Base-by-base conservation (phyloP, 2,113 vertebrate genomes). In the Thermophis baileyi region DNA sequence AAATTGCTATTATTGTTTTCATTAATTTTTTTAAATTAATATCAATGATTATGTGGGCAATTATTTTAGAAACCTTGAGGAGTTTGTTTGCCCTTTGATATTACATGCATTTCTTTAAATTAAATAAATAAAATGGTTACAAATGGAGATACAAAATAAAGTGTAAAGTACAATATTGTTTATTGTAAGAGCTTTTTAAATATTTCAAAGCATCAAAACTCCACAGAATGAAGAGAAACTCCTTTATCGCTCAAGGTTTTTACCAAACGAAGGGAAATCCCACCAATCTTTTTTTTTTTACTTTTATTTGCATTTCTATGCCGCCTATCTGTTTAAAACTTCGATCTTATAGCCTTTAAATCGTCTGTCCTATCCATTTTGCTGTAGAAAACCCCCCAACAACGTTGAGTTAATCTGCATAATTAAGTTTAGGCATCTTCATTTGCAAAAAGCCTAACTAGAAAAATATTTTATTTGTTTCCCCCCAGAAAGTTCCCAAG, bases 401-500 rank as follows among this genome's bases (percentile, higher is more conserved):
- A n/a, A 69, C 3, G 7, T 63, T 87, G 27, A 5, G 14, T 35
- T 91, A 12, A 44, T 91, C 69, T 81, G 35, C 18, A 81, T 81
- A 44, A 40, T 81, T 81, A 44, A 44, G 35, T 40, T 44, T 81
- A 81, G 74, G 35, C 18, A 81, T 81, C 35, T 81, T 44, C 18
- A 35, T 22, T 44, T 81, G 0, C 6, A 12, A 10, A 24, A n/a
- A 69, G 91, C 47, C 94, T 96, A 92, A 97, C 95, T 96, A 91
- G 96, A 18, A 1, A 0, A 10, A 92, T 44, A 91, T 94, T 91
- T 94, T 50, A 57, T 5, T 95, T 91, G 91, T 96, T 89, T 51
- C 1, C 47, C 47, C 90, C 96, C 97, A 98, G 98, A 98, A 90
- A 95, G 94, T 51, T 97, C 97, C 55, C 98, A 98, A 0, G 93